Evolutionary conservation across 2,888 invertebrate genomes (phyloP), one percentile per base, ranked within the genome.

Genomic region (Drosophila macrospina): DNA sequence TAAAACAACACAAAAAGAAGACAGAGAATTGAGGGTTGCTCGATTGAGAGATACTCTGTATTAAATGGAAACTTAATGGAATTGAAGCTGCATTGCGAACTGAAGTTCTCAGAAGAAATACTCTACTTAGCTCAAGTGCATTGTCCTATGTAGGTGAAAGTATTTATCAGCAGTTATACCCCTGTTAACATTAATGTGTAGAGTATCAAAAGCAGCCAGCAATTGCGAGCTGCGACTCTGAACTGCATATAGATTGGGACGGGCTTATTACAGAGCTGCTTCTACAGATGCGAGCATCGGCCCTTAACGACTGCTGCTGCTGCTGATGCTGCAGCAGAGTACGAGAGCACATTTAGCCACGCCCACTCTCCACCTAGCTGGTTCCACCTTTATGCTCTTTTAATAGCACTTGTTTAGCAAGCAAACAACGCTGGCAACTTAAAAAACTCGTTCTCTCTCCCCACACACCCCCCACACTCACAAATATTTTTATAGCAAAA

Each of bases 401-500:
- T 88, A 86, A 86, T 86, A 84, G 87, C 78, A 80, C 77, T 85
- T 88, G 85, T 86, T 88, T 85, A 88, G 88, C 84, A 86, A 82
- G 84, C 80, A 88, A 83, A 86, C 84, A 83, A 86, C 83, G 80
- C 72, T 45, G 64, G 57, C 62, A 80, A 88, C 84, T 75, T 74
- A 69, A 79, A 80, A 88, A 74, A 86, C 69, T 65, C 60, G 44
- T 51, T 45, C 41, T n/a, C 34, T 34, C 51, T n/a, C 7, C 41
- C 26, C 39, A 11, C 15, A 30, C 10, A 8, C 52, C 6, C 15
- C 7, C 39, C 39, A 24, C 32, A 34, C 52, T 47, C 55, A 51
- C 64, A 71, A 72, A 88, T 84, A 87, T 89, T 88, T 90, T 90
- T 90, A 90, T 87, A 81, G 83, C 82, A 62, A 86, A 89, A 90